Base-by-base conservation (phyloP, 1,140 invertebrate genomes). In the Drosophila serrata region DNA sequence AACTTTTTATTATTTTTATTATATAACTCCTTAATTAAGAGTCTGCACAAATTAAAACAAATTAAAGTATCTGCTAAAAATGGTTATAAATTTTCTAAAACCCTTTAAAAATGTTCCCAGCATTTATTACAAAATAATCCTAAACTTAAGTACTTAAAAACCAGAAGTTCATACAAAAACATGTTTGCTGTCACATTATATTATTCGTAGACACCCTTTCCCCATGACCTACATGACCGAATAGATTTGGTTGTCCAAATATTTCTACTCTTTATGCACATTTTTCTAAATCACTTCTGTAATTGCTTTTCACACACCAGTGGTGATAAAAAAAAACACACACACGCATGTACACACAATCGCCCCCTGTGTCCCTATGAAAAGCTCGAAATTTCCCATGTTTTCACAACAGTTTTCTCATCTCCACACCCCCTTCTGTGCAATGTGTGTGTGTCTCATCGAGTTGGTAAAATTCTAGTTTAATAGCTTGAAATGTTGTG, bases 401-500 rank as follows among this genome's bases (percentile, higher is more conserved):
- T 74, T 74, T 73, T 62, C 22, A 22, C 57, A 74, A 55, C 40
- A 46, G 48, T 62, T 74, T 74, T 43, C 27, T 45, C 22, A 29
- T 11, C n/a, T n/a, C n/a, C 58, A 46, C 7, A 24, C n/a, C 58
- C 13, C 57, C 46, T 49, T 24, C 6, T 6, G 33, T 24, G 11
- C 45, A n/a, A 9, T 11, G 22, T 45, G 55, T 27, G 24, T 24
- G 49, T 58, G 64, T 73, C 65, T 49, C 69, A 72, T 59, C 53
- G 35, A 48, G 69, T 59, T 72, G 43, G 67, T 48, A 49, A 75
- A 75, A 76, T 76, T 75, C 53, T 57, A 67, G 72, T 76, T 76
- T 76, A 76, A 76, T 76, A 76, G 74, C 74, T 76, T 58, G 22
- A 65, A 81, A 59, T 64, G 65, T 53, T 61, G 59, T 46, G 51